A percentile compares a stretch with the other conserved stretches of the same genome.
Evolutionary conservation across 2,797 vertebrate species (phyloP).

Genomic region (Craterocephalus amniculus): DNA sequence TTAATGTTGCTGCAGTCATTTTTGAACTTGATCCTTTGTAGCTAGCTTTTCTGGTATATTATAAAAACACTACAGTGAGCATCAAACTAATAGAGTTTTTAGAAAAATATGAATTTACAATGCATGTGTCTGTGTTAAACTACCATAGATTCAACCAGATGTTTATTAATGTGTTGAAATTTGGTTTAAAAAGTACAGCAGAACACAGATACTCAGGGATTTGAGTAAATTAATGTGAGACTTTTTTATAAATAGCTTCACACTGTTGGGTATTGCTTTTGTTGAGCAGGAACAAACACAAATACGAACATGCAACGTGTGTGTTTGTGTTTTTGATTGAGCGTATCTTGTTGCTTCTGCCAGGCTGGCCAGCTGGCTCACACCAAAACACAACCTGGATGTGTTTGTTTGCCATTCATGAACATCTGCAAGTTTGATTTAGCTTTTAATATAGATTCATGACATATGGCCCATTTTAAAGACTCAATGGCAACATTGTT

Average conservation of each 20-base stretch:
- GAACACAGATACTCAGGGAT: too few relatives aligned
- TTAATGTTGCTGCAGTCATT: not conserved
- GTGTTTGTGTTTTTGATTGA: slow-evolving; percentile 35
- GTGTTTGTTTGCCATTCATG: slow-evolving; percentile 66
- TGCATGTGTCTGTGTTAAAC: too few relatives aligned
- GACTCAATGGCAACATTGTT: slow-evolving; percentile 36
- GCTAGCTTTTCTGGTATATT: too few relatives aligned
- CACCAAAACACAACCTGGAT: slow-evolving; percentile 70
- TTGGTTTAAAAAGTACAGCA: too few relatives aligned
- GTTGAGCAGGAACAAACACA: slow-evolving; percentile 28
- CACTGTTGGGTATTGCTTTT: slow-evolving; percentile 18
- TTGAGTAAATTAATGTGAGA: too few relatives aligned
- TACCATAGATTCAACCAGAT: too few relatives aligned
- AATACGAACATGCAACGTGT: slow-evolving; percentile 38
- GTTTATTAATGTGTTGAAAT: too few relatives aligned
- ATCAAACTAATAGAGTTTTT: too few relatives aligned
- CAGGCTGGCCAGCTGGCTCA: slow-evolving; percentile 68
- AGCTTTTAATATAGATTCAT: slow-evolving; percentile 62
- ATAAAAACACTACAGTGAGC: too few relatives aligned
- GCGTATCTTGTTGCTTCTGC: slow-evolving; percentile 43
- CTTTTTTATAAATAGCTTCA: not conserved
- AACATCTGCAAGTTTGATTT: slow-evolving; percentile 72
- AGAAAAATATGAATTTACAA: too few relatives aligned
- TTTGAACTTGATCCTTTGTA: not conserved
- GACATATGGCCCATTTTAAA: slow-evolving; percentile 66